Conservation (phyloP, 2,888 invertebrate genomes). For the Cylloceria caligata region DNA sequence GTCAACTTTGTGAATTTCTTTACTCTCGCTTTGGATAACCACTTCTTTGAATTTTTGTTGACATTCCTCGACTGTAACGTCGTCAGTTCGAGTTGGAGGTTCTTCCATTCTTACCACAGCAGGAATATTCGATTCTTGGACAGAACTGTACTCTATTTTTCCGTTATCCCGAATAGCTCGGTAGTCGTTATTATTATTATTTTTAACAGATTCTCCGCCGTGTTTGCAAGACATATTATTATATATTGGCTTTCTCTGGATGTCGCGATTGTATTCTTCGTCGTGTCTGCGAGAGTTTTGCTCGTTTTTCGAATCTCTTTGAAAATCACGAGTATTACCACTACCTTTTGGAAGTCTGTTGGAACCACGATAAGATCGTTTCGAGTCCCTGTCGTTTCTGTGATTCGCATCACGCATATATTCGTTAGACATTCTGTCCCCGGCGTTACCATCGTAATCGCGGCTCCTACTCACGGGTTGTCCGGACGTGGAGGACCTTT, state of each 20-base stretch:
- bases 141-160: not conserved
- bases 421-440: not conserved
- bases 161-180: not conserved
- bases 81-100: not conserved
- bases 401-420: too few relatives aligned
- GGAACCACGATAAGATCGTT: not conserved
- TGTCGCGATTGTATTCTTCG: not conserved
- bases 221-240: not conserved
- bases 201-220: not conserved
- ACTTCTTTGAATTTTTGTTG: not conserved
- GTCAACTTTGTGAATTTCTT: not conserved
- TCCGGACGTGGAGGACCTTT: not conserved
- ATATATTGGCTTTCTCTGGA: too few relatives aligned
- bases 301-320: not conserved
- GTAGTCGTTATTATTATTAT: not conserved
- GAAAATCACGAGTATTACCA: not conserved
- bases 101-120: not conserved
- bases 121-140: not conserved
- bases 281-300: not conserved
- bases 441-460: not conserved
- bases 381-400: too few relatives aligned
- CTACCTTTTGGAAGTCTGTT: not conserved
- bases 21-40: not conserved
- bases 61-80: not conserved
- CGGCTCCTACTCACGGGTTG: not conserved